Percentiles rank a stretch among this genome's conserved stretches.
These are phyloP conservation scores for Bradypodion ventrale DNA, from an alignment of 2,797 vertebrate species.

Conservation along the genomic window DNA sequence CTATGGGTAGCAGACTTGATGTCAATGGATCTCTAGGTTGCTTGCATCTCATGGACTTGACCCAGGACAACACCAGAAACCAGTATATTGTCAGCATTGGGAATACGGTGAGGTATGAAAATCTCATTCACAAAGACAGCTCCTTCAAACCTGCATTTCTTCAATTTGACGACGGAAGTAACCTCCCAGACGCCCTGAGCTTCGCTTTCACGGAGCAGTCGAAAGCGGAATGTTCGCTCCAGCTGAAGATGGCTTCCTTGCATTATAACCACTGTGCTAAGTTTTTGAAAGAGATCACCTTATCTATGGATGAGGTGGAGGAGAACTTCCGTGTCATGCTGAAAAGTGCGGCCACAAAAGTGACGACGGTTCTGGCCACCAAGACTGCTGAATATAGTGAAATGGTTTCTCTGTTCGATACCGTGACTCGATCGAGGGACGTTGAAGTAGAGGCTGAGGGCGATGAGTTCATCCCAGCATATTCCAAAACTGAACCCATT, in stretches of 20 bases:
- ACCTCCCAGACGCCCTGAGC: slow-evolving; percentile 86
- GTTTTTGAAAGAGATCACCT: slow-evolving; percentile 90
- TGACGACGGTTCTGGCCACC: slow-evolving; percentile 90
- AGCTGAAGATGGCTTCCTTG: slow-evolving; percentile 93
- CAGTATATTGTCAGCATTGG: slow-evolving; percentile 97
- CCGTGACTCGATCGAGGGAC: slow-evolving; percentile 77
- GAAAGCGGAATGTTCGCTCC: slow-evolving; percentile 87
- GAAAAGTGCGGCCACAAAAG: slow-evolving; percentile 92
- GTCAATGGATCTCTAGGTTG: slow-evolving; percentile 92
- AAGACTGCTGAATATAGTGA: slow-evolving; percentile 98
- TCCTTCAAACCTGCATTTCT: slow-evolving; percentile 73
- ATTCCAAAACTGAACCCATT: slow-evolving; percentile 78
- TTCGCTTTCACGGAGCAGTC: slow-evolving; percentile 88
- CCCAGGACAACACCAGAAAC: slow-evolving; percentile 86
- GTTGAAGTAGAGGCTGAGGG: slow-evolving; percentile 78
- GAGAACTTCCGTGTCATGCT: slow-evolving; percentile 94
- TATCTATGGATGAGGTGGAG: slow-evolving; percentile 95
- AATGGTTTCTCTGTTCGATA: slow-evolving; percentile 95
- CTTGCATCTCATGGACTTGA: slow-evolving; percentile 91
- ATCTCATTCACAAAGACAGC: slow-evolving; percentile 67
- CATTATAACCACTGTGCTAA: slow-evolving; percentile 98
- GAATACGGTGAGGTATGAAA: slow-evolving; percentile 78
- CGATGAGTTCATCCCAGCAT: slow-evolving; percentile 52
- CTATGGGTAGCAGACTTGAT: slow-evolving; percentile 87
- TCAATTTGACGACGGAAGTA: slow-evolving; percentile 65